Evolutionary conservation across 2,888 invertebrate genomes (phyloP).

Genomic region (Myopa testacea): DNA sequence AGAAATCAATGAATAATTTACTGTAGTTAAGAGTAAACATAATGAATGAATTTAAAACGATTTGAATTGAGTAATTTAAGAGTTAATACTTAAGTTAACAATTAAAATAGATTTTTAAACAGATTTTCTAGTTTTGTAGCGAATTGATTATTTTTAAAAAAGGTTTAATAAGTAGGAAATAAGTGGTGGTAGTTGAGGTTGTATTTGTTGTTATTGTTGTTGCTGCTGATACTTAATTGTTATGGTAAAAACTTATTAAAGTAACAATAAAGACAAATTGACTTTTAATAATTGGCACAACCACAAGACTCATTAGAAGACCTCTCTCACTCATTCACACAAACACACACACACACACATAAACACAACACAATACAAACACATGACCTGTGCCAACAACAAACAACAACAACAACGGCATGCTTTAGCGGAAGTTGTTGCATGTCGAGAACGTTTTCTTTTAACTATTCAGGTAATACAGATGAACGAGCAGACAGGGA

Average conservation of each 20-base stretch:
- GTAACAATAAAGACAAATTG: background rate
- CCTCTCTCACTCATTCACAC: background rate
- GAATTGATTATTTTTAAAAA: background rate
- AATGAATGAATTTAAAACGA: no score
- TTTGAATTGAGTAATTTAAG: no score
- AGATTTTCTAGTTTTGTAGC: background rate
- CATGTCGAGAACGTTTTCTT: slow-evolving; percentile 18
- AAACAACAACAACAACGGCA: slow-evolving; percentile 6
- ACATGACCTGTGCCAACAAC: background rate
- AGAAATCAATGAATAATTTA: no score
- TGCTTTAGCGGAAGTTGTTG: background rate
- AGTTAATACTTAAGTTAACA: no score
- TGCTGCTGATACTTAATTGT: background rate
- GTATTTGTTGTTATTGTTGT: no score
- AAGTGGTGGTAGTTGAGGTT: no score
- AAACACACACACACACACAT: background rate
- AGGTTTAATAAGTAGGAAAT: background rate
- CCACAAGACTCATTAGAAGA: background rate
- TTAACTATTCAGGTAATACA: background rate
- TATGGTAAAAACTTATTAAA: background rate
- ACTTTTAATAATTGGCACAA: background rate
- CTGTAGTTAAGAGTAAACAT: no score
- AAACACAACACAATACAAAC: background rate
- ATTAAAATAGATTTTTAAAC: background rate
- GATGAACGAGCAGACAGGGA: background rate